These are phyloP conservation scores for Drusus annulatus DNA, from an alignment of 1,140 invertebrate genomes.

Conservation along the genomic window DNA sequence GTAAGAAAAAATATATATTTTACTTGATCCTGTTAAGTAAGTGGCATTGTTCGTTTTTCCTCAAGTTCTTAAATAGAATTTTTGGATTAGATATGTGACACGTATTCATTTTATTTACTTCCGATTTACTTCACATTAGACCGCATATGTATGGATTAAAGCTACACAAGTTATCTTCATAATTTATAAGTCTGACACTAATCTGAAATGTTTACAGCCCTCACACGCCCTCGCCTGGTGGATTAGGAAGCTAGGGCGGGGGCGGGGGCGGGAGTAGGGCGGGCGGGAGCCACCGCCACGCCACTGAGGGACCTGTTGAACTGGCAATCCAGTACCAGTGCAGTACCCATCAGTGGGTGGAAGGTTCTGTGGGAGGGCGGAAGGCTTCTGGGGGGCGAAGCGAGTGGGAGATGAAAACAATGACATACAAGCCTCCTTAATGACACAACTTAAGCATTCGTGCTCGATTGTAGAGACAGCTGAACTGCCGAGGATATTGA, in stretches of 20 bases:
- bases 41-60: too few relatives aligned
- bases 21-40: too few relatives aligned
- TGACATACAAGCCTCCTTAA: constrained; percentile 55
- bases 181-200: constrained; percentile 38
- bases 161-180: constrained; percentile 12
- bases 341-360: constrained; percentile 2
- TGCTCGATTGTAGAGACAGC: background rate
- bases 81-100: too few relatives aligned
- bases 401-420: constrained; percentile 49
- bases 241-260: constrained; percentile 53
- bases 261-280: background rate
- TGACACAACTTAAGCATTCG: constrained; percentile 55
- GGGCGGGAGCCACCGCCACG: too few relatives aligned
- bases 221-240: constrained; percentile 21
- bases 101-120: too few relatives aligned
- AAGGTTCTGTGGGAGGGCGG: background rate
- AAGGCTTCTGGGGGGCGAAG: background rate
- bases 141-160: constrained; percentile 6
- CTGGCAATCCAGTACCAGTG: background rate
- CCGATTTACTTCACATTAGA: too few relatives aligned
- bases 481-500: constrained; percentile 3
- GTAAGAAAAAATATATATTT: too few relatives aligned
- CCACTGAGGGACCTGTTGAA: constrained; percentile 51
- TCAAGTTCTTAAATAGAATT: too few relatives aligned
- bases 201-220: constrained; percentile 51